Base-by-base conservation (phyloP, 2,888 invertebrate species). In the Leptinotarsa tumamoca region DNA sequence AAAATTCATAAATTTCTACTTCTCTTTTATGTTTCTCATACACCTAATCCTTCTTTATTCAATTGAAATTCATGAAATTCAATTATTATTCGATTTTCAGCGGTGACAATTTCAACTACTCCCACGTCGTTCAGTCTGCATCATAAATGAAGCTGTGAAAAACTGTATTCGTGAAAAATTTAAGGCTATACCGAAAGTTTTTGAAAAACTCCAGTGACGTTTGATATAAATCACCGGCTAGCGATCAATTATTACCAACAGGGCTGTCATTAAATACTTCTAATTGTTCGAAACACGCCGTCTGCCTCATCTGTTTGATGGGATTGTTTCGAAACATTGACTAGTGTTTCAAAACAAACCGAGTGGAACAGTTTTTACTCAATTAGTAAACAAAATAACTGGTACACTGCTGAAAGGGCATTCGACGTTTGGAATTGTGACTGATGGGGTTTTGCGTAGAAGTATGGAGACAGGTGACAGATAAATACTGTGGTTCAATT, bases 141-240 rank as follows among this genome's bases (percentile, higher is more conserved):
- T 23, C 5, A 58, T 21, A 23, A 58, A 58, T 58, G 21, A 58
- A 23, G 54, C 54, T 13, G 13, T 18, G 1, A 18, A 54, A 54
- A 54, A 58, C 58, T 23, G 4, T 27, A 58, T 58, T 58, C 23
- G 21, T 58, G 15, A 14, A 23, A 27, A 58, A 17, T 58, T 58
- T 15, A 5, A 17, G 21, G 58, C 58, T 21, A 15, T 27, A 58
- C 58, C 58, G 58, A 58, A 58, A 58, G 58, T 58, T 58, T 14
- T 23, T 3, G 27, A 1, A 23, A 58, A 58, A 15, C 58, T 23
- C 58, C 15, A 21, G 2, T 58, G 21, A 15, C 23, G 27, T 27
- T 58, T 27, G 27, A 58, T 58, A 58, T 15, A 58, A 58, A 58
- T 58, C 58, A 58, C 58, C 58, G 14, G 58, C 58, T 23, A 58